phyloP scores from a whole-genome alignment of 2,113 vertebrate species.

The Sphaerodactylus townsendi region DNA sequence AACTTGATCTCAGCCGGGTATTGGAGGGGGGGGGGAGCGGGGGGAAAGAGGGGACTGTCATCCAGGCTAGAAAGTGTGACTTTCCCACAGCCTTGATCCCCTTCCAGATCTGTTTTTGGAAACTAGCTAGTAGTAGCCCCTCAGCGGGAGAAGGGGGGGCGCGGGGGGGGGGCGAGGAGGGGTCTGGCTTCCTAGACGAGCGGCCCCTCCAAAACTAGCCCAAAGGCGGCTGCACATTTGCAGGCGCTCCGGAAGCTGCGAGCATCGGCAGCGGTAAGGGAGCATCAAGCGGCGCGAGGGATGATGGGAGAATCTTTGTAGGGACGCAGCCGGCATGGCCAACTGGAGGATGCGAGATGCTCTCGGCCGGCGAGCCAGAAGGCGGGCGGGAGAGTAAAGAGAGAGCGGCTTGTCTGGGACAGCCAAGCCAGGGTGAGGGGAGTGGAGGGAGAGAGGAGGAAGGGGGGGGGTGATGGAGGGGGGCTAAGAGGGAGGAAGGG shows the following conservation, averaged over 20 bases:
- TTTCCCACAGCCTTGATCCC: neutral
- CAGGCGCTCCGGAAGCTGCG: neutral
- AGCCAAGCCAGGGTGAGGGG: neutral
- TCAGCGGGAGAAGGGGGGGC: neutral
- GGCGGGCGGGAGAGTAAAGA: neutral
- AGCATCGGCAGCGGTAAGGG: neutral
- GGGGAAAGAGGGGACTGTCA: too few relatives aligned
- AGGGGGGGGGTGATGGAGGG: neutral
- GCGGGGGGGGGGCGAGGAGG: neutral
- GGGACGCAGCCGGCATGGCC: neutral
- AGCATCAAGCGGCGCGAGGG: neutral
- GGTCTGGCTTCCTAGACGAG: neutral
- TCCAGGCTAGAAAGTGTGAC: neutral
- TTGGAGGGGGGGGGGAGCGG: too few relatives aligned
- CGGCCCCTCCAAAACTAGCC: neutral
- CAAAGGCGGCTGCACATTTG: neutral
- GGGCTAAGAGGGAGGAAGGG: neutral
- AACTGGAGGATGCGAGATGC: neutral
- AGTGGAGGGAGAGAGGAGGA: neutral
- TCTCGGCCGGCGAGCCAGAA: neutral
- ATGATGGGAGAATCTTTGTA: slow-evolving; percentile 11
- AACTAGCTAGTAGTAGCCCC: neutral
- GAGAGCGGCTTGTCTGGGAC: neutral
- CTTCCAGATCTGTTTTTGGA: neutral
- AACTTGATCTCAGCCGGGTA: neutral